phyloP scores from a whole-genome alignment of 2,888 invertebrate species.

The Oxystoma pomonae region DNA sequence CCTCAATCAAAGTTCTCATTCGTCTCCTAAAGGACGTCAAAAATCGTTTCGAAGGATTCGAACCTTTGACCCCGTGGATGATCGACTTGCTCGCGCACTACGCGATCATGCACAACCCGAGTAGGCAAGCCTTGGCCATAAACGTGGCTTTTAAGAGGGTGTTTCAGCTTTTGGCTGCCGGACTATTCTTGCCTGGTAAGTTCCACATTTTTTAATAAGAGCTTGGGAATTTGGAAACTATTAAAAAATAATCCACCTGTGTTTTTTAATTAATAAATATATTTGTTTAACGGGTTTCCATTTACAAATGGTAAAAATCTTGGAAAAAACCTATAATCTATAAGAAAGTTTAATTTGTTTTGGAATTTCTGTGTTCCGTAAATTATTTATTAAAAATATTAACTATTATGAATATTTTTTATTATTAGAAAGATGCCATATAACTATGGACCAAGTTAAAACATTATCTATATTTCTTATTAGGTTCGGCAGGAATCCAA shows the following conservation, averaged over 20 bases:
- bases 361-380: too few species aligned
- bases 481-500: conserved; percentile 82
- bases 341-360: too few species aligned
- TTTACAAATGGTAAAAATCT: too few species aligned
- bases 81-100: conserved; percentile 93
- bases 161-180: conserved; percentile 87
- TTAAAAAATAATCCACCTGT: too few species aligned
- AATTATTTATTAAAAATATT: too few species aligned
- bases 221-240: too few species aligned
- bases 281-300: too few species aligned
- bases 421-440: too few species aligned
- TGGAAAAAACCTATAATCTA: too few species aligned
- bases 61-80: conserved; percentile 94
- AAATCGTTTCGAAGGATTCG: conserved; percentile 83
- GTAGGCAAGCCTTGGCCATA: conserved; percentile 86
- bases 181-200: conserved; percentile 76
- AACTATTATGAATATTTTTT: too few species aligned
- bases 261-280: too few species aligned
- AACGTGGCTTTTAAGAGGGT: conserved; percentile 87
- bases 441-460: too few species aligned
- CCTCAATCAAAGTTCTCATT: conserved; percentile 89
- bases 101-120: conserved; percentile 94
- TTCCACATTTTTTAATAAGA: neutral
- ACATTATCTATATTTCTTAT: neutral
- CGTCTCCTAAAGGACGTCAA: conserved; percentile 90